phyloP scores from a whole-genome alignment of 2,888 invertebrate genomes.

The Lithodes maja region DNA sequence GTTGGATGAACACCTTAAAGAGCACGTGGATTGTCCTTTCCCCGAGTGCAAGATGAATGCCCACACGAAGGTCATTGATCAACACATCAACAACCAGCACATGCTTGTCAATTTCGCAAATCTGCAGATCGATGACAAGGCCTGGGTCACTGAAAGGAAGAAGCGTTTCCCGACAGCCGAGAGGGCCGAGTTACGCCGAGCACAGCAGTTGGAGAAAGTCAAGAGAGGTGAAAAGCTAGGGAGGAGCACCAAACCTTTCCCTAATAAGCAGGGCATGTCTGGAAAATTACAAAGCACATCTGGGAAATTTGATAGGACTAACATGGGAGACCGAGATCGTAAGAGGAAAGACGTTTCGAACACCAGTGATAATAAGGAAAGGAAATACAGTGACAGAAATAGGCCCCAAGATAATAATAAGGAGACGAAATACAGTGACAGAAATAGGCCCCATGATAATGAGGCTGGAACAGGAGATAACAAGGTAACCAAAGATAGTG shows the following conservation, averaged over 20 bases:
- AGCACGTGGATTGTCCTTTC: constrained; percentile 74
- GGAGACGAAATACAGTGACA: background rate
- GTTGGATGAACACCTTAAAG: constrained; percentile 73
- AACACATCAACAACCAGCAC: constrained; percentile 75
- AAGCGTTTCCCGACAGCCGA: constrained; percentile 57
- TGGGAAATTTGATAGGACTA: background rate
- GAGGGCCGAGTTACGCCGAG: constrained; percentile 57
- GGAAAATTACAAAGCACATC: background rate
- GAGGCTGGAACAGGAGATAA: background rate
- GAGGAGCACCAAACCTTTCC: constrained; percentile 44
- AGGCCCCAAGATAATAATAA: background rate
- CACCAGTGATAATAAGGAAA: background rate
- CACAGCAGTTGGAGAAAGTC: constrained; percentile 50
- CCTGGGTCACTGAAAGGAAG: constrained; percentile 64
- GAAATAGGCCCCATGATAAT: background rate
- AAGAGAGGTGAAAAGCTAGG: constrained; percentile 58
- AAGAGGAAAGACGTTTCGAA: background rate
- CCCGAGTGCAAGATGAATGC: constrained; percentile 74
- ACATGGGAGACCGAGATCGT: background rate
- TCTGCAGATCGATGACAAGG: constrained; percentile 59
- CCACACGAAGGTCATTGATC: constrained; percentile 75
- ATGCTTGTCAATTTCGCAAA: constrained; percentile 69
- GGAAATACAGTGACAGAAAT: background rate
- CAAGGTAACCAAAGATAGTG: background rate
- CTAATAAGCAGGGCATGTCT: background rate